A percentile compares a stretch with the other conserved stretches of the same genome.
phyloP scores from a whole-genome alignment of 2,113 vertebrate species.

The Eulemur macaco region DNA sequence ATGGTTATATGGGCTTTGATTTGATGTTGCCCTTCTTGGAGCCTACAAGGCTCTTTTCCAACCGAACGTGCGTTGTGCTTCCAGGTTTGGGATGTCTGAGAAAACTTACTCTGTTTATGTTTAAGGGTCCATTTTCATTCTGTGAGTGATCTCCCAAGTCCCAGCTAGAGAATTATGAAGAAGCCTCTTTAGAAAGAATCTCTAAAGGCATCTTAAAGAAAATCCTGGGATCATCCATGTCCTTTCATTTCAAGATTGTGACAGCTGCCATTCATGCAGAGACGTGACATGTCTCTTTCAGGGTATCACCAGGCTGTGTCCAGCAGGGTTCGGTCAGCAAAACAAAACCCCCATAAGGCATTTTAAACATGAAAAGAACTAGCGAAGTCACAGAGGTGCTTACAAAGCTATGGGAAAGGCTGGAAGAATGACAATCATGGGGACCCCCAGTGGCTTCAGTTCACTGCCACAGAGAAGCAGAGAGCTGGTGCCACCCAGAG shows the following conservation, averaged over 20 bases:
- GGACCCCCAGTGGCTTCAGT: not conserved
- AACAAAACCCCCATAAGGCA: not conserved
- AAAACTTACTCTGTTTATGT: not conserved
- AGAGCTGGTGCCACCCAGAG: not conserved
- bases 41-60: not conserved
- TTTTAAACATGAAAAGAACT: not conserved
- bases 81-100: not conserved
- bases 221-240: not conserved
- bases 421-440: not conserved
- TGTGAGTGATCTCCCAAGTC: not conserved
- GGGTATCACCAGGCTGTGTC: not conserved
- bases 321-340: not conserved
- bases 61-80: not conserved
- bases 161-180: conserved; percentile 1
- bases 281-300: not conserved
- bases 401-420: not conserved
- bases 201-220: not conserved
- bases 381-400: not conserved
- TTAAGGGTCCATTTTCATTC: not conserved
- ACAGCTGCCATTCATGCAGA: not conserved
- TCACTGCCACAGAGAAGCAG: not conserved
- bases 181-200: not conserved
- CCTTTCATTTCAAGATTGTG: not conserved
- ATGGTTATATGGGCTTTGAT: not conserved
- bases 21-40: not conserved